Evolutionary conservation across 2,113 vertebrate species (phyloP).

Genomic region (Tupaia chinensis): DNA sequence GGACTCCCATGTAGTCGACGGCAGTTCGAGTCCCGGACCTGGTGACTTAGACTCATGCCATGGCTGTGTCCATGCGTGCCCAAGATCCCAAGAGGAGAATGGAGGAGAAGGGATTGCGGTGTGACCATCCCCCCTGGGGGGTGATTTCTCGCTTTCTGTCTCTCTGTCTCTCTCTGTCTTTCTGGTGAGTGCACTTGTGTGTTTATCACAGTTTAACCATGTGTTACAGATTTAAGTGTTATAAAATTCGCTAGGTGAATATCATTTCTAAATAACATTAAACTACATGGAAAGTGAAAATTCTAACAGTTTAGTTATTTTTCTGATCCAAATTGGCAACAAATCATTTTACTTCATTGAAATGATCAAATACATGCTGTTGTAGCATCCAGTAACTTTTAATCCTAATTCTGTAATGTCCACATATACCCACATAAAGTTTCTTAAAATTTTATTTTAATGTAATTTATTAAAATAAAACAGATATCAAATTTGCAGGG

Average conservation of each 20-base stretch:
- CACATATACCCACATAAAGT: neutral
- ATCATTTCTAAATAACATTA: neutral
- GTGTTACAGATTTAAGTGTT: neutral
- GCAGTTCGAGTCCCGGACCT: too few species aligned
- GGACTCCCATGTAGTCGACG: too few species aligned
- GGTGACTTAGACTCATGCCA: too few species aligned
- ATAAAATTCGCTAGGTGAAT: neutral
- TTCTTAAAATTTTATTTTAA: neutral
- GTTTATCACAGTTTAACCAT: neutral
- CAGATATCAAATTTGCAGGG: neutral
- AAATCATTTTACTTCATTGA: constrained; percentile 10
- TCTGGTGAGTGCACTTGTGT: too few species aligned
- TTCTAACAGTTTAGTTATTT: neutral
- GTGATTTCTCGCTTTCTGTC: too few species aligned
- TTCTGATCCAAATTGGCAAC: neutral
- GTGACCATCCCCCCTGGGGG: too few species aligned
- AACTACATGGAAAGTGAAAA: neutral
- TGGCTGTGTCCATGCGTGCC: too few species aligned
- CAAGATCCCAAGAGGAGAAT: too few species aligned
- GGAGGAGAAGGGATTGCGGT: too few species aligned
- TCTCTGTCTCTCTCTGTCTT: too few species aligned
- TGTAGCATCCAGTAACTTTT: neutral
- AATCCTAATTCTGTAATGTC: neutral
- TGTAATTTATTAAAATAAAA: neutral
- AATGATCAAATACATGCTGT: neutral